These are phyloP conservation scores for Holacanthella duospinosa DNA, from an alignment of 2,888 invertebrate genomes.

Conservation along the genomic window DNA sequence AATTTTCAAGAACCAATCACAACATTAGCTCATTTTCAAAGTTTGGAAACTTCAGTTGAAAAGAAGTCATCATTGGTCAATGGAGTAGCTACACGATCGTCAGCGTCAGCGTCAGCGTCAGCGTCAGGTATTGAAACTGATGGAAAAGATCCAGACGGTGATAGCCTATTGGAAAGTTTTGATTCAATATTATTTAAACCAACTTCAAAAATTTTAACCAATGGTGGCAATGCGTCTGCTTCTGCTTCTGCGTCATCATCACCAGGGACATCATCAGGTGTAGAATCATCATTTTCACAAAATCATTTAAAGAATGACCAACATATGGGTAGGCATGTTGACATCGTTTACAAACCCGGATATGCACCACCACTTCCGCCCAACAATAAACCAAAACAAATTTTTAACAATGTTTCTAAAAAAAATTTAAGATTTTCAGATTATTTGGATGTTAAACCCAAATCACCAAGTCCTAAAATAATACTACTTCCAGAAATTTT, in stretches of 20 bases:
- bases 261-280: not conserved
- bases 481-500: not conserved
- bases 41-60: not conserved
- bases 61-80: not conserved
- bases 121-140: not conserved
- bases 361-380: constrained; percentile 14
- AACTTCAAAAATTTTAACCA: not conserved
- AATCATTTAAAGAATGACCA: not conserved
- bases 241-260: not conserved
- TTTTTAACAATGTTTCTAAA: not conserved
- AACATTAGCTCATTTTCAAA: not conserved
- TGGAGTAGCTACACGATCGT: too few relatives aligned
- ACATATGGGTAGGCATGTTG: not conserved
- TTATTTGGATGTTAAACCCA: constrained; percentile 8
- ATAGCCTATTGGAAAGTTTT: constrained; percentile 33
- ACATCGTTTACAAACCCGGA: not conserved
- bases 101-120: not conserved
- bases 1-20: not conserved
- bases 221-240: too few relatives aligned
- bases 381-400: not conserved
- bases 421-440: constrained; percentile 17
- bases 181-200: constrained; percentile 30
- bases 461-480: not conserved
- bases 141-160: constrained; percentile 22
- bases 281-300: not conserved